Evolutionary conservation across 2,888 invertebrate species (phyloP).

Genomic region (Sepioteuthis lessoniana): DNA sequence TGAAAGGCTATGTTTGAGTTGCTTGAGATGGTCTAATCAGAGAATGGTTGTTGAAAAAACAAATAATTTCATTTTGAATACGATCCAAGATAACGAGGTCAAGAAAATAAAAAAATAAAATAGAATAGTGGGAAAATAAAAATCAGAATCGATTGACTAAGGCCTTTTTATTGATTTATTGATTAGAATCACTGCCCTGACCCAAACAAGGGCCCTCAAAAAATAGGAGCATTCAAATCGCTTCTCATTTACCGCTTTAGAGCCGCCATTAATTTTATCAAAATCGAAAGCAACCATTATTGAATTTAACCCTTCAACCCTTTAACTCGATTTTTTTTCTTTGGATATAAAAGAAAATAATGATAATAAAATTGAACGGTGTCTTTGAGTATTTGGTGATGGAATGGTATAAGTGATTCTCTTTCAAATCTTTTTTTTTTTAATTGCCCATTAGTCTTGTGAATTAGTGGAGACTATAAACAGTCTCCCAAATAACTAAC

Average conservation of each 20-base stretch:
- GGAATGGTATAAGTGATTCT: neutral
- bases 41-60: no score
- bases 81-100: no score
- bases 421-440: neutral
- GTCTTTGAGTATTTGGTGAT: neutral
- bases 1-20: no score
- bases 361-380: neutral
- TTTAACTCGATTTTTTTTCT: neutral
- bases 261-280: neutral
- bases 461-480: neutral
- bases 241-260: neutral
- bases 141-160: neutral
- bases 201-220: neutral
- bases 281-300: neutral
- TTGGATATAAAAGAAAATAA: neutral
- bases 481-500: no score
- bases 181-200: no score
- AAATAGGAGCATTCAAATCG: neutral
- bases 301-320: slow-evolving; percentile 7
- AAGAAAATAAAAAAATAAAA: no score
- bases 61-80: no score
- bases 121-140: neutral
- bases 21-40: no score
- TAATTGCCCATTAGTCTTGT: neutral
- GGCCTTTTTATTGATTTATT: neutral